Base-by-base conservation (phyloP, 2,888 invertebrate genomes). In the Dinocampus coccinellae region DNA sequence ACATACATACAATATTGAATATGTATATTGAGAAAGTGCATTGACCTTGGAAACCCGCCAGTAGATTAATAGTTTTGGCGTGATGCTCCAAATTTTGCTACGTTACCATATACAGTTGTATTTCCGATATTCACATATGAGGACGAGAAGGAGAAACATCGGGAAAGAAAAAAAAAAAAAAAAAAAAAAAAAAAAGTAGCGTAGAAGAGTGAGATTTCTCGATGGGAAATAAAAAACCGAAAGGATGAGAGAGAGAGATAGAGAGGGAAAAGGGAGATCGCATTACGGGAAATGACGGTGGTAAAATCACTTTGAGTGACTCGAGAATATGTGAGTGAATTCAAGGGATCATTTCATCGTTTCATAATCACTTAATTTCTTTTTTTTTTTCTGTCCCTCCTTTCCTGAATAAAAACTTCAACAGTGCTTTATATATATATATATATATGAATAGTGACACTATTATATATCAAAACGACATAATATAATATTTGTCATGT, bases 281-380 rank as follows among this genome's bases (percentile, higher is more conserved):
- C 81, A 84, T 84, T 86, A 82, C 83, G 82, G 85, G 82, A 85
- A 85, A 82, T 86, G 87, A 87, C 87, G 81, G 75, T 75, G 74
- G 74, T 74, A 82, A 83, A 84, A 80, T 75, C 82, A 82, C 75
- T 69, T 74, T 74, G 71, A 80, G 81, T 84, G 83, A 84, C 83
- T 78, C 47, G 58, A 72, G 42, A 61, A 70, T 55, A 36, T 57
- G 36, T 29, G 34, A 36, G 72, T 70, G 66, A 73, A 74, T 73
- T 69, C 57, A 65, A 67, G 36, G 53, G 66, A 66, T 61, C 66
- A 61, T 61, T 34, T 24, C 58, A 62, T 39, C 67, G 36, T 76
- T 69, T 36, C 67, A 69, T 71, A 71, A 71, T 76, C 74, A 69
- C 47, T 57, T 52, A 22, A 33, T 55, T 57, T 26, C 3, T 10